Conservation (phyloP, 2,797 vertebrate species). For the Diceros bicornis region DNA sequence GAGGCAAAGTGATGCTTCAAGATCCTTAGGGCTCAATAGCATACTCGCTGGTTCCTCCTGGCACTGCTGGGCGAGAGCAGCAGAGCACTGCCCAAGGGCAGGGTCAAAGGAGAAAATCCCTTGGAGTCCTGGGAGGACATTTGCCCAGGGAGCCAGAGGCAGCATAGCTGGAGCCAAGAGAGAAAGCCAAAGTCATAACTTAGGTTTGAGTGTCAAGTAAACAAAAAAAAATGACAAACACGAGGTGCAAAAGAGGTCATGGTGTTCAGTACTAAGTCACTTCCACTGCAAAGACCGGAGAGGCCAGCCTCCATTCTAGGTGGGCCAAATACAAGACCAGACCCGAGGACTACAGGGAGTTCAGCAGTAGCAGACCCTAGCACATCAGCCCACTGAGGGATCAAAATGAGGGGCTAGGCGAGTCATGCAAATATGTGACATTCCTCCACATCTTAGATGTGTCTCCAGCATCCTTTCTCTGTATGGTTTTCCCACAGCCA, state of each 20-base stretch:
- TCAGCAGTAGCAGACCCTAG: not conserved
- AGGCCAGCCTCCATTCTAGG: not conserved
- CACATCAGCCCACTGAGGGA: not conserved
- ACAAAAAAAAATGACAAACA: not conserved
- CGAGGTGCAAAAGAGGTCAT: not conserved
- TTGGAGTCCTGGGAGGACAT: not conserved
- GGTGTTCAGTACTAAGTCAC: not conserved
- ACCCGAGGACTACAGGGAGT: not conserved
- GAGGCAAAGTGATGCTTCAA: not conserved
- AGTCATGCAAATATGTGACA: not conserved
- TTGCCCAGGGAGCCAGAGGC: not conserved
- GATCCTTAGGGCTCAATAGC: not conserved
- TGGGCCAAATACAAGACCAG: not conserved
- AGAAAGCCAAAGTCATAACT: conserved; percentile 5
- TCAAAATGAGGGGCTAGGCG: not conserved
- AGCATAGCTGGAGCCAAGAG: not conserved
- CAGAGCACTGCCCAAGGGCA: not conserved
- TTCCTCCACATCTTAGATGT: not conserved
- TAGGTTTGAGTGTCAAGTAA: not conserved
- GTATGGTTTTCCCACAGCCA: not conserved
- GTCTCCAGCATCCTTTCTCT: not conserved
- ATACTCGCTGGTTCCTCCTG: not conserved
- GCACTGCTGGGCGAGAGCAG: not conserved
- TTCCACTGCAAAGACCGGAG: not conserved
- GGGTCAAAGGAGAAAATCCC: not conserved